Evolutionary conservation across 2,888 invertebrate genomes (phyloP), one percentile per base, ranked within the genome.

Genomic region (Minunthozetes semirufus): DNA sequence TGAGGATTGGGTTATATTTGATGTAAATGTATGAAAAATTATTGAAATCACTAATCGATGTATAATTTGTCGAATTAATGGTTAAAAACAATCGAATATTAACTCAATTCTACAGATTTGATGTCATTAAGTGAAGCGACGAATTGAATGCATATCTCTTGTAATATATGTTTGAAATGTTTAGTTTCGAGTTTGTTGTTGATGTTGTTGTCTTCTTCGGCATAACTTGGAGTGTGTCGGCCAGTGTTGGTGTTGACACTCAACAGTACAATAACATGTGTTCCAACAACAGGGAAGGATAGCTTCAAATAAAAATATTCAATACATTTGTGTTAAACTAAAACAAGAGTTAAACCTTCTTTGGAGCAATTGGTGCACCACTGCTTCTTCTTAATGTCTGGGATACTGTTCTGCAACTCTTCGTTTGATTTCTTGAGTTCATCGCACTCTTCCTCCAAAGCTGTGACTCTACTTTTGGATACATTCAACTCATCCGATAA

Each of bases 141-240:
- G n/a, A n/a, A n/a, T n/a, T n/a, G n/a, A n/a, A n/a, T n/a, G n/a
- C n/a, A n/a, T 46, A 46, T 11, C 8, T 46, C 9, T 11, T 11
- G 48, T 48, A 11, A 48, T 17, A 48, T 17, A 48, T 48, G 13
- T 3, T 6, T 48, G 11, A 48, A 48, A 3, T 48, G n/a, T 48
- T n/a, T 48, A 15, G 11, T 46, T 46, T 46, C 15, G 17, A 13
- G 15, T 5, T 17, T n/a, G 53, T 13, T 53, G 8, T 53, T 3
- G n/a, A 13, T 11, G 4, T 22, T 56, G 56, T 56, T 56, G 56
- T 19, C 56, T 13, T 19, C 56, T 9, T 1, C 56, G 56, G n/a
- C 56, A 56, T n/a, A 9, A 19, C 56, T 56, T 56, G n/a, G 56
- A 56, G 19, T 56, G 56, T 3, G 19, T 56, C 4, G 56, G 89